Conservation (phyloP, 2,113 vertebrate genomes). For the Oenanthe oenanthe region DNA sequence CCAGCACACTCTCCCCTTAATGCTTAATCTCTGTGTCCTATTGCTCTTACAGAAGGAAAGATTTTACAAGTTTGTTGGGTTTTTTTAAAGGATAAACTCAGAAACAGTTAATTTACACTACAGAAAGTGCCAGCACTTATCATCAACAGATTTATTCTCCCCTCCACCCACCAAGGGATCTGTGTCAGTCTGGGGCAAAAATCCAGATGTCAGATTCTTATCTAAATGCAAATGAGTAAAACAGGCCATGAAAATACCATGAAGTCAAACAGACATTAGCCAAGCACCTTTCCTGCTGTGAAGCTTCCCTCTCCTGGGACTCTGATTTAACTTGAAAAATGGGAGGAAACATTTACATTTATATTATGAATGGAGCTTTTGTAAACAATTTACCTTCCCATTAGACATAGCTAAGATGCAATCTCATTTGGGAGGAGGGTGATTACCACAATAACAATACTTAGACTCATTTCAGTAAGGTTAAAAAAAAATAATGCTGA, state of each 20-base stretch:
- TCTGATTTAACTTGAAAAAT: constrained; percentile 9
- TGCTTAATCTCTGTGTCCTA: background rate
- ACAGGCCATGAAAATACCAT: background rate
- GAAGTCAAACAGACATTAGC: background rate
- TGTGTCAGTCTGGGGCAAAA: background rate
- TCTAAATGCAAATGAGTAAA: background rate
- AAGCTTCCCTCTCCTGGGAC: background rate
- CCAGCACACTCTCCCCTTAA: background rate
- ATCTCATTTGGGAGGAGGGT: background rate
- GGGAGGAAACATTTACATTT: constrained; percentile 11
- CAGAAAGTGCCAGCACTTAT: background rate
- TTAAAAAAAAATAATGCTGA: background rate
- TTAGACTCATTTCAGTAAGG: background rate
- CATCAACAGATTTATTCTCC: background rate
- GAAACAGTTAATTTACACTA: background rate
- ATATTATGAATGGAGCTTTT: background rate
- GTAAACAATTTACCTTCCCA: background rate
- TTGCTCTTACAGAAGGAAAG: background rate
- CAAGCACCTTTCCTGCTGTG: background rate
- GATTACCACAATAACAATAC: background rate
- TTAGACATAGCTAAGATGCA: background rate
- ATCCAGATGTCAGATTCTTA: background rate
- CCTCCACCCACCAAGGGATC: background rate
- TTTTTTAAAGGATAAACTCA: background rate
- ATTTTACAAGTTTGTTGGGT: background rate